Evolutionary conservation across 2,113 vertebrate species (phyloP).

Genomic region (Nesoenas mayeri): DNA sequence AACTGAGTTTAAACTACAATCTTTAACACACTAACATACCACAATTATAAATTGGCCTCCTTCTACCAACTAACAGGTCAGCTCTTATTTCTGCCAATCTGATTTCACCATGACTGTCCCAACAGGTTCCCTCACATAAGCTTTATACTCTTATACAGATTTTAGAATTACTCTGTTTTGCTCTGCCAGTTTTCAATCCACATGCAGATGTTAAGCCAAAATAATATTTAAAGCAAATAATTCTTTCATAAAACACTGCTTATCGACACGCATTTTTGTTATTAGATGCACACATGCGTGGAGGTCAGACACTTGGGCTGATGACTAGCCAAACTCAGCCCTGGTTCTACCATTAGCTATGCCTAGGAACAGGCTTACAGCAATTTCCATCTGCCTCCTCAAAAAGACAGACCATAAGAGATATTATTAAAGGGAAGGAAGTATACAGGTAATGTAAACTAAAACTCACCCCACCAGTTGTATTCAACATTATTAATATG

Average conservation of each 20-base stretch:
- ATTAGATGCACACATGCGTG: background rate
- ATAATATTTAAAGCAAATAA: conserved; percentile 14
- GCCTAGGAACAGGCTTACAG: background rate
- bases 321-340: background rate
- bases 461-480: background rate
- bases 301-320: background rate
- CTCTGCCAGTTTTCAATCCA: conserved; percentile 7
- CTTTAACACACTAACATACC: background rate
- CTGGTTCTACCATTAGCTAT: background rate
- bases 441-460: background rate
- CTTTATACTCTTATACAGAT: background rate
- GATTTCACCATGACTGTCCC: conserved; percentile 6
- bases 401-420: background rate
- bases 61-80: background rate
- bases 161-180: background rate
- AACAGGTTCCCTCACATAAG: background rate
- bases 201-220: conserved; percentile 5
- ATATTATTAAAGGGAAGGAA: background rate
- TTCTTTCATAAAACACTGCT: conserved; percentile 22
- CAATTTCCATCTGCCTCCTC: background rate
- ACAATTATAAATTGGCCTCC: background rate
- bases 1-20: background rate
- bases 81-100: background rate
- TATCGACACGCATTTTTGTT: conserved; percentile 17
- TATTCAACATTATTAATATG: background rate